Base-by-base conservation (phyloP, 2,113 vertebrate species). In the Chamaea fasciata region DNA sequence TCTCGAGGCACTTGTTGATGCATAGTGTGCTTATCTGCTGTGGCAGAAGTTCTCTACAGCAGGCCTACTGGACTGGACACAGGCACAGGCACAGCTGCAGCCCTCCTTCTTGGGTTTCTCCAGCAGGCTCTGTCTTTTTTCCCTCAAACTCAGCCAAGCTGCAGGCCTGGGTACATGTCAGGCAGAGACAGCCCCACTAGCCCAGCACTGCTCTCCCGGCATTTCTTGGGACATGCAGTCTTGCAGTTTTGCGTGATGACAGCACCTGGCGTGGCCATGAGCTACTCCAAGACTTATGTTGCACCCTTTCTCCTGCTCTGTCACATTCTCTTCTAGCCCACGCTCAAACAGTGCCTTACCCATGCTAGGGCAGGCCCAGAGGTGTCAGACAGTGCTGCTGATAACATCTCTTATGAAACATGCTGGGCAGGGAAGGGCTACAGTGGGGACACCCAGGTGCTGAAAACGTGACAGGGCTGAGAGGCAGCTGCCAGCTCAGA, bases 191-290 rank as follows among this genome's bases (percentile, higher is more conserved):
- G 50, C 30, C 41, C 56, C 41, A 28, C 2, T 3, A 60, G 57
- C 46, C 23, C 2, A 4, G 37, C 2, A 2, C 37, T 1, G 2
- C 9, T 57, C 2, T 76, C 33, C 42, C 24, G 5, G 42, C n/a
- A 73, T 47, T 27, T 84, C 37, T 30, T n/a, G 47, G 17, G 30
- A 37, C n/a, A 19, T 30, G 18, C 13, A 69, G 21, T 50, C 50
- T 60, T 49, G 22, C 11, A 23, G 19, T 4, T 65, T 49, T 6
- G 2, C 10, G 33, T 7, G 2, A 63, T 49, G 47, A 83, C 4
- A 11, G 13, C 46, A 80, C 4, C 15, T 79, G 60, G 3, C 11
- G 19, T 44, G 33, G 39, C 55, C 42, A 47, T 8, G 4, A 33
- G 26, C 68, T 74, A 41, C 18, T 44, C 21, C 3, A 31, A 44